Evolutionary conservation across 2,797 vertebrate species (phyloP), one percentile per base, ranked within the genome.

Genomic region (Lutjanus campechanus): DNA sequence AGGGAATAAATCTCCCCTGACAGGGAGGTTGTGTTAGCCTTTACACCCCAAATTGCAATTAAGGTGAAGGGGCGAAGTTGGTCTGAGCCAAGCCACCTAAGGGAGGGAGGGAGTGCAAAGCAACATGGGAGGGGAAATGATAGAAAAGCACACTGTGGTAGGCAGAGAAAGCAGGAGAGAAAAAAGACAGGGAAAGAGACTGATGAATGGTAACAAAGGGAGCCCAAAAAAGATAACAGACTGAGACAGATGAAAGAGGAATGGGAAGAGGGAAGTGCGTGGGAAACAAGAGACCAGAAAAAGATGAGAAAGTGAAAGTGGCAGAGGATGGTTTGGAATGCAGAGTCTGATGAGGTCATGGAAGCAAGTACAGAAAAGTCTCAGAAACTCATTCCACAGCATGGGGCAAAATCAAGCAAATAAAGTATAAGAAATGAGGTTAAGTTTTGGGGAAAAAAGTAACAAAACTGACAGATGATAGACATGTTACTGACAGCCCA

Each of bases 1-100:
- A 87, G 66, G 69, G 85, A 85, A 92, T 91, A 92, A 93, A 91
- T 94, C 90, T 93, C 82, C 73, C 62, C 22, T 75, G 91, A 91
- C 91, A 85, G 88, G 71, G 81, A 88, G 88, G 75, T 81, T 91
- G 81, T 81, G 72, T 90, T 86, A 88, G 85, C 89, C 85, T 91
- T 89, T 85, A 73, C 60, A 83, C 86, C 84, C 62, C 46, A 68
- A 61, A 82, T 69, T 22, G 56, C 76, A 86, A 58, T 55, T 59
- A 73, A 85, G 87, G 85, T 78, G 69, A 88, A 77, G 55, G 85
- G 70, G 76, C 63, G 81, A 83, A 90, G 72, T 77, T 77, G 66
- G 75, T 81, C 51, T 68, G 69, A 86, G 76, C 50, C 60, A 69
- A 58, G 67, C 54, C 79, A 79, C 75, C 79, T 20, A 47, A 70